Percentiles rank a stretch among this genome's conserved stretches.
phyloP scores from a whole-genome alignment of 2,113 vertebrate genomes.

The Pogona vitticeps region DNA sequence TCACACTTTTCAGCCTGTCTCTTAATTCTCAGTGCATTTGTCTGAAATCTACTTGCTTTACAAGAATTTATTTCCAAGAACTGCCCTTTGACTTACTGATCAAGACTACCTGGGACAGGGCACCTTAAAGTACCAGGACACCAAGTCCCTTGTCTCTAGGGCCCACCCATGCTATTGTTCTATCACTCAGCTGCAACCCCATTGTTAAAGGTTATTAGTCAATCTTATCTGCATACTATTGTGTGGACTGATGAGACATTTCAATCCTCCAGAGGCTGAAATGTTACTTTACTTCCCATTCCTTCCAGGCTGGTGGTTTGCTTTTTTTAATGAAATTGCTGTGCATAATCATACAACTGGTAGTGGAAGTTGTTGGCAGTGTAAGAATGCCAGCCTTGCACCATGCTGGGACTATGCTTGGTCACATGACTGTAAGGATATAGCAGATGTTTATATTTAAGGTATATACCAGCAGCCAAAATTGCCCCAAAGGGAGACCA shows the following conservation, averaged over 20 bases:
- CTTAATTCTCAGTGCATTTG: not conserved
- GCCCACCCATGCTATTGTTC: no score
- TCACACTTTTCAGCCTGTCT: not conserved
- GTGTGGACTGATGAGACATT: not conserved
- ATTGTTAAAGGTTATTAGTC: not conserved
- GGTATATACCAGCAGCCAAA: not conserved
- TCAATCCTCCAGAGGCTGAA: not conserved
- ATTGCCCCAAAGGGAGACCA: no score
- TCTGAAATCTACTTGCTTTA: not conserved
- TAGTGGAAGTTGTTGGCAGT: not conserved
- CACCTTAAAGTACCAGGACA: not conserved
- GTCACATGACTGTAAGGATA: not conserved
- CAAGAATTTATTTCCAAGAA: not conserved
- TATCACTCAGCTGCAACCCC: not conserved
- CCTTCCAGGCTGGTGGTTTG: not conserved
- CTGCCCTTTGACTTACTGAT: not conserved
- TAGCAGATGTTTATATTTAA: not conserved
- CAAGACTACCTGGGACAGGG: no score
- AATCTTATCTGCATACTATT: not conserved
- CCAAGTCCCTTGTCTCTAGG: not conserved
- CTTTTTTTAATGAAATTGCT: not conserved
- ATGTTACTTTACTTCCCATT: not conserved
- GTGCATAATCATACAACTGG: not conserved
- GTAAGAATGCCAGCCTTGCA: no score
- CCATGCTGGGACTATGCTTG: not conserved